Base-by-base conservation (phyloP, 2,888 invertebrate species). In the Allygus modestus region DNA sequence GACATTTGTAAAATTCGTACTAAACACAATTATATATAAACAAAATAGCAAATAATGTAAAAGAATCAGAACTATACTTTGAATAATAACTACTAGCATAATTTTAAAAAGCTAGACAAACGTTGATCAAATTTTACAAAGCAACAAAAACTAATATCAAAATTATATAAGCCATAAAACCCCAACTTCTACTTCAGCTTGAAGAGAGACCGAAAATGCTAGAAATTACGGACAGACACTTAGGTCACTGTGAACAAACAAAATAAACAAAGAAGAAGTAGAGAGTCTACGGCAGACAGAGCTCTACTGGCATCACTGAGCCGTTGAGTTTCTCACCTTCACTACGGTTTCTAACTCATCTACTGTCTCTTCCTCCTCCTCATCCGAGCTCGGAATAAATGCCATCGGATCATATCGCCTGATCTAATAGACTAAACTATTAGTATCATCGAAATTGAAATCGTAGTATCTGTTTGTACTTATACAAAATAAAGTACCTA, bases 381-480 rank as follows among this genome's bases (percentile, higher is more conserved):
- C 85, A n/a, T 83, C 83, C 17, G 79, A 79, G 71, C 85, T 85
- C 51, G 85, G 85, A 28, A 85, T 79, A 83, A 71, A 85, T 46
- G 82, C 83, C 85, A 85, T 85, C 61, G 85, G 85, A 37, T 85
- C 85, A 71, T 85, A 85, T 43, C 85, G 83, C 43, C 65, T 81
- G 46, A 81, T 84, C 84, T 84, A 82, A 23, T 23, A 71, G 12
- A 82, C 77, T 77, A 41, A 77, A 23, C 77, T 51, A 51, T 46
- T 46, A 46, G 46, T 15, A 46, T 17, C 46, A 15, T 46, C 17
- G 46, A 46, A 46, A 46, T 17, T 1, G 46, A 46, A 46, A 46
- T 46, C 1, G 12, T 46, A 15, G 1, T 46, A 15, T 37, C 37
- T 37, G 37, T 37, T 9, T 4, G 37, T 37, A 37, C 37, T 37